These are phyloP conservation scores for Plumapathes pennacea DNA, from an alignment of 92 coral and sea anemone species.

Conservation along the genomic window DNA sequence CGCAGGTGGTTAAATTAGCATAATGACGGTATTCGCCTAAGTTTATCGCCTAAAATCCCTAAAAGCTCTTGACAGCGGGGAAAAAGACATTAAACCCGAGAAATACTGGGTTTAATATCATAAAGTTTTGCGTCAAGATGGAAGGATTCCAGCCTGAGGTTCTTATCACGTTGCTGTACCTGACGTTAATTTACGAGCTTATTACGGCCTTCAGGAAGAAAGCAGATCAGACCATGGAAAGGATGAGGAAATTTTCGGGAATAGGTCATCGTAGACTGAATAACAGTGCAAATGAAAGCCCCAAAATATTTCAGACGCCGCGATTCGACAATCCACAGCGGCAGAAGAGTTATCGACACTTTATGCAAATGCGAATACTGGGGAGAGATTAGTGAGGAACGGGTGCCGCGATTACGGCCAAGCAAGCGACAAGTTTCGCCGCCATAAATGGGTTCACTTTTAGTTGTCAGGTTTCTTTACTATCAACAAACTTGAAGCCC, in stretches of 20 bases:
- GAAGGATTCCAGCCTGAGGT: constrained; percentile 53
- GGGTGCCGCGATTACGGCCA: no score
- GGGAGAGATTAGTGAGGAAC: constrained; percentile 40
- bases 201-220: constrained; percentile 22
- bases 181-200: constrained; percentile 61
- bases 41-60: no score
- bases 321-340: constrained; percentile 3
- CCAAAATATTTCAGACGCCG: neutral
- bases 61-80: no score
- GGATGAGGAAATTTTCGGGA: constrained; percentile 12
- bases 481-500: no score
- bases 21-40: no score
- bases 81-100: no score
- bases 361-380: constrained; percentile 56
- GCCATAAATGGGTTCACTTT: no score
- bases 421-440: no score
- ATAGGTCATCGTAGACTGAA: constrained; percentile 4
- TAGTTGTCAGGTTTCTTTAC: no score
- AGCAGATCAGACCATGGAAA: constrained; percentile 20
- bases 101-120: neutral
- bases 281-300: neutral
- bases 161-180: constrained; percentile 51
- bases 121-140: constrained; percentile 18
- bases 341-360: constrained; percentile 42
- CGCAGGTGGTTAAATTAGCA: neutral